Evolutionary conservation across 2,888 invertebrate species (phyloP).

Genomic region (Strigamia crassipes): DNA sequence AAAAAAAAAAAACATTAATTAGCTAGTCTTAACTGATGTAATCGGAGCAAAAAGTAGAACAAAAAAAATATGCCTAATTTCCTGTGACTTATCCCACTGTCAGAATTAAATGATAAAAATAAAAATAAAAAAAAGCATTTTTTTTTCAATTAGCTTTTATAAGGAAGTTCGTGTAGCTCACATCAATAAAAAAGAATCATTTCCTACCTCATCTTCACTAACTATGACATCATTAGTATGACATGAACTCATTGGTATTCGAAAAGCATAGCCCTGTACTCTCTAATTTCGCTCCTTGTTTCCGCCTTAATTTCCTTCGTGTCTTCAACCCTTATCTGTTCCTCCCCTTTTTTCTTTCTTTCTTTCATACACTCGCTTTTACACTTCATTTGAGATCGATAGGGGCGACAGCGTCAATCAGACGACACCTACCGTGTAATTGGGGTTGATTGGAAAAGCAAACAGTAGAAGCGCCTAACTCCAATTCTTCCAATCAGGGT

Average conservation of each 20-base stretch:
- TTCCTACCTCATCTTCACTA: constrained; percentile 11
- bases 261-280: constrained; percentile 14
- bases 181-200: constrained; percentile 12
- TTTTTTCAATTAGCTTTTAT: constrained; percentile 4
- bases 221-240: constrained; percentile 21
- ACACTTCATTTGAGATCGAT: constrained; percentile 21
- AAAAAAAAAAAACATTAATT: neutral
- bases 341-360: neutral
- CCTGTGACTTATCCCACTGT: constrained; percentile 12
- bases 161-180: constrained; percentile 5
- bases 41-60: neutral
- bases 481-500: neutral
- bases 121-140: neutral
- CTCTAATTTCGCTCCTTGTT: constrained; percentile 15
- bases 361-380: constrained; percentile 8
- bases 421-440: constrained; percentile 21
- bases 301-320: constrained; percentile 16
- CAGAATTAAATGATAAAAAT: constrained; percentile 16
- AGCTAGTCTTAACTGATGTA: neutral
- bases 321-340: constrained; percentile 16
- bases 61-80: constrained; percentile 8
- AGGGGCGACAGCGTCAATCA: constrained; percentile 21
- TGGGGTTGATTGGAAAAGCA: constrained; percentile 21
- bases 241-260: constrained; percentile 1
- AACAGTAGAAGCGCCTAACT: constrained; percentile 21